Percentiles rank a stretch among this genome's conserved stretches.
Conservation (phyloP, 2,888 invertebrate genomes). For the Ornithoptera priamus region DNA sequence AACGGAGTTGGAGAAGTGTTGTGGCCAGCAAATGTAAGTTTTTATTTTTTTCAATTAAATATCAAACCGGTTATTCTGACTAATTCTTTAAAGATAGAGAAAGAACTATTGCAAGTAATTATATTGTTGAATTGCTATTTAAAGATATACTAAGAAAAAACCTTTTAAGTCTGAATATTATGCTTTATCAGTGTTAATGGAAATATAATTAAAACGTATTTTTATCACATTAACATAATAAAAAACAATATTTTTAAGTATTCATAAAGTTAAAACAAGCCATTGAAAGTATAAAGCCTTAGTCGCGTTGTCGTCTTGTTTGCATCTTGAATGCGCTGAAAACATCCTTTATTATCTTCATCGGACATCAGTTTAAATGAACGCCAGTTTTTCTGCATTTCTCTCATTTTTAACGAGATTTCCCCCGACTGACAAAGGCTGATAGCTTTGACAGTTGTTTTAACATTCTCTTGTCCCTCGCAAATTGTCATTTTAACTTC, state of each 20-base stretch:
- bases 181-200: neutral
- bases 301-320: slow-evolving; percentile 59
- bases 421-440: slow-evolving; percentile 50
- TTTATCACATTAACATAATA: neutral
- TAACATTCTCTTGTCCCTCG: slow-evolving; percentile 55
- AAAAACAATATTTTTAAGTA: slow-evolving; percentile 4
- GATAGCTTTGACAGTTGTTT: slow-evolving; percentile 66
- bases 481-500: slow-evolving; percentile 40
- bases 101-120: too few relatives aligned
- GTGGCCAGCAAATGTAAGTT: too few relatives aligned
- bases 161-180: neutral
- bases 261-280: slow-evolving; percentile 43
- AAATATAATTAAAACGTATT: neutral
- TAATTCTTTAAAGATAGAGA: too few relatives aligned
- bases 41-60: too few relatives aligned
- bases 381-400: slow-evolving; percentile 63
- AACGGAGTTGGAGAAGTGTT: too few relatives aligned
- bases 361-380: slow-evolving; percentile 61
- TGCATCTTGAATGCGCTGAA: slow-evolving; percentile 59
- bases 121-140: too few relatives aligned
- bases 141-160: neutral
- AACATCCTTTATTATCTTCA: slow-evolving; percentile 58
- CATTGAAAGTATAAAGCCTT: neutral
- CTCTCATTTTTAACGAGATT: slow-evolving; percentile 65
- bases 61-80: too few relatives aligned